Evolutionary conservation across 2,113 vertebrate genomes (phyloP), one percentile per base, ranked within the genome.

Genomic region (Phalacrocorax aristotelis): DNA sequence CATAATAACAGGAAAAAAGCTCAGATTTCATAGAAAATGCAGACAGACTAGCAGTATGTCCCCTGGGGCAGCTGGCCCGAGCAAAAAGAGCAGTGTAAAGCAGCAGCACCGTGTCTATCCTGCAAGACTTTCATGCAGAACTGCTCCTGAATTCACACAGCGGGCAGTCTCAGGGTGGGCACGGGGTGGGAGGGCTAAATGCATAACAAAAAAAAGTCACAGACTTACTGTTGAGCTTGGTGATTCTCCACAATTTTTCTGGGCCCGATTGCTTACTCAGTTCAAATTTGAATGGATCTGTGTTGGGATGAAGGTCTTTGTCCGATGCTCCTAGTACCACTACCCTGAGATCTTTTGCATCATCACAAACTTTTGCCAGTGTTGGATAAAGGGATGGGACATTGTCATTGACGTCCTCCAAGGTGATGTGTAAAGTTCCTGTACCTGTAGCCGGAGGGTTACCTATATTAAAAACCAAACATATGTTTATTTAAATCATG

Each of bases 351-450:
- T 99, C 99, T 89, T 98, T 98, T 54, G 98, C 96, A 2, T 99
- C 99, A 3, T 99, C 99, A 18, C 99, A 99, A 54, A 99, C 99
- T 48, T 97, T 98, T 2, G 99, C 99, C 52, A 98, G 98, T 0
- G 98, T 98, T 23, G 99, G 99, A n/a, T 99, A 98, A 61, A 99
- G 98, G 52, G 98, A 98, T 15, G 99, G 99, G 6, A 99, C 98
- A 0, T 99, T 99, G 97, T 99, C 99, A 12, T 99, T 99, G 94
- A 99, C 98, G 30, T 99, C 99, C 40, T 99, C 98, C 97, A 99
- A 96, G 16, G 98, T 98, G 69, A 99, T 98, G 91, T 99, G 98
- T 96, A 99, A 88, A 4, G 99, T 99, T 57, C 99, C 99, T 0
- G 99, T 99, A 3, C 99, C 99, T 0, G 99, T 99, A 8, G 99